Conservation (phyloP, 2,113 vertebrate genomes). For the Trematocara nigrifrons region DNA sequence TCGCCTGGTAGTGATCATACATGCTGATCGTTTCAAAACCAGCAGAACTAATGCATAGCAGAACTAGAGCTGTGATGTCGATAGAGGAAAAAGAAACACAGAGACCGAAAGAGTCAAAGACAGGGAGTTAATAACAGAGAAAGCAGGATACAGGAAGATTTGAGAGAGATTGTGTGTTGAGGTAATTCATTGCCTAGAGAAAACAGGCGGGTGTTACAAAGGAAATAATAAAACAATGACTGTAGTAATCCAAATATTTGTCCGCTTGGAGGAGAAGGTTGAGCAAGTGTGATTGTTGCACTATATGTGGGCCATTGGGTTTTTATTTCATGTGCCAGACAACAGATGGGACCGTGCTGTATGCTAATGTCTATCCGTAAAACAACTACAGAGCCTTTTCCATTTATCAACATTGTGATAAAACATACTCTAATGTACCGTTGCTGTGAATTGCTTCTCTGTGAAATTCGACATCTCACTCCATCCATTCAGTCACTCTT, state of each 20-base stretch:
- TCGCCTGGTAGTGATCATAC: constrained; percentile 68
- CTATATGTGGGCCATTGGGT: constrained; percentile 60
- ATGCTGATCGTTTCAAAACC: constrained; percentile 65
- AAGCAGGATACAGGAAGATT: not conserved
- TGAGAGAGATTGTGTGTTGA: constrained; percentile 41
- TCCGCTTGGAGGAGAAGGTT: constrained; percentile 39
- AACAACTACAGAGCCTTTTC: not conserved
- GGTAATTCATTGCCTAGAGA: constrained; percentile 46
- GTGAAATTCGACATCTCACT: constrained; percentile 1
- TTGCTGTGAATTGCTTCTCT: not conserved
- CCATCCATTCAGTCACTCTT: not conserved
- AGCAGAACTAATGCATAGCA: constrained; percentile 73
- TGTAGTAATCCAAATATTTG: constrained; percentile 65
- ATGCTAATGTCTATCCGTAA: constrained; percentile 5
- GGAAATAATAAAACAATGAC: constrained; percentile 28
- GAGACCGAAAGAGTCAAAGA: not conserved
- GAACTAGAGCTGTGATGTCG: constrained; percentile 42
- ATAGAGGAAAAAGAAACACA: not conserved
- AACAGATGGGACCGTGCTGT: constrained; percentile 52
- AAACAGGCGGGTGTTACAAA: constrained; percentile 43
- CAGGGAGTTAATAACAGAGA: constrained; percentile 36
- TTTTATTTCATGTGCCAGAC: constrained; percentile 57
- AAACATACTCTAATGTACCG: not conserved
- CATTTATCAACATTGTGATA: constrained; percentile 25
- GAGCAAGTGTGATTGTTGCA: constrained; percentile 14